Base-by-base conservation (phyloP, 2,113 vertebrate species). In the Sinocyclocheilus anshuiensis region DNA sequence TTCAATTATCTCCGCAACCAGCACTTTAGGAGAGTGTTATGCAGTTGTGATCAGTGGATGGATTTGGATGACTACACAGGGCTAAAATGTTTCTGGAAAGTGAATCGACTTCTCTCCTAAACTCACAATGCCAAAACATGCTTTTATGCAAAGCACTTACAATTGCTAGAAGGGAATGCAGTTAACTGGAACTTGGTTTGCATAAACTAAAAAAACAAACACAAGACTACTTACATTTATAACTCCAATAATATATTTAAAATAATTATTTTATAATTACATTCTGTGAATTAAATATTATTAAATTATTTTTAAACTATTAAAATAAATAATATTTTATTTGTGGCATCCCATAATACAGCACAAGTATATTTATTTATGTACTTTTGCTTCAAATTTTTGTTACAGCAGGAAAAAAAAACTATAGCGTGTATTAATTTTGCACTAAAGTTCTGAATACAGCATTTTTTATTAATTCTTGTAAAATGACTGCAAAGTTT, bases 1-100 rank as follows among this genome's bases (percentile, higher is more conserved):
- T 16, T 76, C 42, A 48, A 76, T 76, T 76, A 76, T 76, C 42
- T 76, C 74, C 3, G 74, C n/a, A 76, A 26, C n/a, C 74, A 48
- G 74, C 74, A 76, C 42, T 50, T 76, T 16, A 15, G n/a, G 6
- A 76, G 42, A 75, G 72, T 3, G 42, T 48, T 75, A 24, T 48
- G n/a, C 74, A 50, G 71, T 48, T 7, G 42, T 48, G 74, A 24
- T 2, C 72, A 7, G 39, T 15, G 10, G 36, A n/a, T 6, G 72
- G 42, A 75, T 15, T 22, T 48, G n/a, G 42, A 76, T 15, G 42
- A 15, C 39, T 4, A 50, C 3, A 48, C 72, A 24, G 39, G 5
- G 39, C 72, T 75, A 7, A 48, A 75, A 16, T 6, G 0, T 24
- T 50, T 50, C n/a, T 24, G n/a, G 74, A 48, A 50, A 76, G n/a